A percentile compares a stretch with the other conserved stretches of the same genome.
These are phyloP conservation scores for Peromyscus aztecus DNA, from an alignment of 2,797 vertebrate species.

Conservation along the genomic window DNA sequence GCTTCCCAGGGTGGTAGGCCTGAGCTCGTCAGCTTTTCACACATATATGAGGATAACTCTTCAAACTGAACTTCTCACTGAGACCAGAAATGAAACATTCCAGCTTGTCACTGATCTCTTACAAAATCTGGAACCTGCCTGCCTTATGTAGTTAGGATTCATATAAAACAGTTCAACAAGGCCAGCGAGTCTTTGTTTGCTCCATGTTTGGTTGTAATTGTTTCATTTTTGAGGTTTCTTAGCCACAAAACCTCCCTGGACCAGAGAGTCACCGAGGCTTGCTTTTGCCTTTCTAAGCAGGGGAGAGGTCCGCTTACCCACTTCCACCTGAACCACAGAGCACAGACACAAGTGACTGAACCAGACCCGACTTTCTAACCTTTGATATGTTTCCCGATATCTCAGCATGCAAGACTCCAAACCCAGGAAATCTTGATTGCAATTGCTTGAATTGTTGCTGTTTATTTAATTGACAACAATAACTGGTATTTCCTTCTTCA, in stretches of 20 bases:
- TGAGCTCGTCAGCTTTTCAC: neutral
- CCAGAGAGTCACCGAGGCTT: constrained; percentile 81
- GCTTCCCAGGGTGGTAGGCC: neutral
- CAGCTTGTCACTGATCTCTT: constrained; percentile 20
- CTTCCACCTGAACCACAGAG: constrained; percentile 78
- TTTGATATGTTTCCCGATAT: constrained; percentile 74
- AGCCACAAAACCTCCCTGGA: constrained; percentile 75
- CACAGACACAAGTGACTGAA: constrained; percentile 56
- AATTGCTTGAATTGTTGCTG: neutral
- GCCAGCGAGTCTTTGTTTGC: constrained; percentile 73
- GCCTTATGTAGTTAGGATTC: constrained; percentile 37
- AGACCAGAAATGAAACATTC: constrained; percentile 58
- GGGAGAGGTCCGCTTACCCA: constrained; percentile 1
- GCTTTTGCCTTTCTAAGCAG: constrained; percentile 78
- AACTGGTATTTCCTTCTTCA: constrained; percentile 45
- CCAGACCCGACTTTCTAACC: constrained; percentile 70
- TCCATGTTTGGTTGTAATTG: constrained; percentile 80
- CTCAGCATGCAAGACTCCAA: constrained; percentile 51
- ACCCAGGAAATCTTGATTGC: neutral
- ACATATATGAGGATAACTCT: neutral
- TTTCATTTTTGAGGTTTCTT: constrained; percentile 83
- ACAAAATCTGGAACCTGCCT: constrained; percentile 15
- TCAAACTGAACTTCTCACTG: constrained; percentile 61
- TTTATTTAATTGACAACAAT: constrained; percentile 52
- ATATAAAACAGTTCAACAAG: constrained; percentile 40